These are phyloP conservation scores for Drosophila melanosoma DNA, from an alignment of 2,888 invertebrate genomes.

Conservation along the genomic window DNA sequence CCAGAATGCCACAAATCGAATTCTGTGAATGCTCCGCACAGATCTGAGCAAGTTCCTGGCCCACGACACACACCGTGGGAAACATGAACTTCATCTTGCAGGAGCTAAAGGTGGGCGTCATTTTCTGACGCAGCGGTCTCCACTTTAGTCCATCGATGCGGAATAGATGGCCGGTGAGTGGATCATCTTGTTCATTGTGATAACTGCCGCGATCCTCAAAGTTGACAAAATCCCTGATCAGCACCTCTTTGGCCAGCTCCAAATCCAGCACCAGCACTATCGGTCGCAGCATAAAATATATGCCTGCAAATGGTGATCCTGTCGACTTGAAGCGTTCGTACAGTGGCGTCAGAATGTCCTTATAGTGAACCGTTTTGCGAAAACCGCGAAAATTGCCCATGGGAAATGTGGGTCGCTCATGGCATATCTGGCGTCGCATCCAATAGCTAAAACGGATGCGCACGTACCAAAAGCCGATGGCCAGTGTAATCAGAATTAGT, in stretches of 20 bases:
- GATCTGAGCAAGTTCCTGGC: slow-evolving; percentile 45
- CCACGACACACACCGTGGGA: slow-evolving; percentile 71
- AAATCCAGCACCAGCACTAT: slow-evolving; percentile 71
- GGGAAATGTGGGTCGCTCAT: slow-evolving; percentile 61
- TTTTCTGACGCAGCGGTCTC: slow-evolving; percentile 84
- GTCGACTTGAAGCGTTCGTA: slow-evolving; percentile 57
- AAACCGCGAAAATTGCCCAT: slow-evolving; percentile 67
- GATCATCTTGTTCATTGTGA: slow-evolving; percentile 82
- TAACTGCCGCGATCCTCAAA: slow-evolving; percentile 82
- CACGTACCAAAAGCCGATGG: slow-evolving; percentile 65
- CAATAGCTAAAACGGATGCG: slow-evolving; percentile 66
- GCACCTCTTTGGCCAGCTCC: slow-evolving; percentile 66
- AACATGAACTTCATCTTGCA: slow-evolving; percentile 86
- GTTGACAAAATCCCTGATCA: slow-evolving; percentile 73
- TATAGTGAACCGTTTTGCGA: slow-evolving; percentile 52
- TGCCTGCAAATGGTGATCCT: slow-evolving; percentile 69
- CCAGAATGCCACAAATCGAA: slow-evolving; percentile 65
- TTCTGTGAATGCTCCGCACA: slow-evolving; percentile 54
- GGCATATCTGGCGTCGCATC: slow-evolving; percentile 63
- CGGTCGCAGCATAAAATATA: slow-evolving; percentile 71
- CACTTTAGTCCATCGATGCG: slow-evolving; percentile 81
- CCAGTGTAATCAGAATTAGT: slow-evolving; percentile 51
- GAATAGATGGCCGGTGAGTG: slow-evolving; percentile 81
- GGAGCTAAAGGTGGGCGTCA: slow-evolving; percentile 85
- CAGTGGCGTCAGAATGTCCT: slow-evolving; percentile 57